A percentile compares a stretch with the other conserved stretches of the same genome.
These are phyloP conservation scores for Zele albiditarsus DNA, from an alignment of 2,888 invertebrate genomes.

Conservation along the genomic window DNA sequence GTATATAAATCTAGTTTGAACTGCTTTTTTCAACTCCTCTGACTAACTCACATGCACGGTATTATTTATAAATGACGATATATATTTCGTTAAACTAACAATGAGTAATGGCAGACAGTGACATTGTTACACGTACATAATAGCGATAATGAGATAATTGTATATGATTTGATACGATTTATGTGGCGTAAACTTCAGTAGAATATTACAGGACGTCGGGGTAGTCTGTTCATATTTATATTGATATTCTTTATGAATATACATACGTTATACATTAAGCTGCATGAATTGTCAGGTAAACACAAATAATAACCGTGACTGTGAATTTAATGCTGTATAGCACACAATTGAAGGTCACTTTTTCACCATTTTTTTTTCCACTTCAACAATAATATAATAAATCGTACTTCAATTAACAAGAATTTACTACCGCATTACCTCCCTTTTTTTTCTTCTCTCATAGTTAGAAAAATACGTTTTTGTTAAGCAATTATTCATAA, in stretches of 20 bases:
- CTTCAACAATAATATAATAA: neutral
- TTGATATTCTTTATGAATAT: neutral
- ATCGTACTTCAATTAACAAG: neutral
- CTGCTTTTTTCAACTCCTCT: neutral
- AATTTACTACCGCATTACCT: neutral
- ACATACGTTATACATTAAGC: neutral
- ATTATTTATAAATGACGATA: neutral
- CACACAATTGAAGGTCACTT: neutral
- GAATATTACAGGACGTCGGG: neutral
- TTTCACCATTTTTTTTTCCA: neutral
- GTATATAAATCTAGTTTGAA: neutral
- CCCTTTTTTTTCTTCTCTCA: neutral
- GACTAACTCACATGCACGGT: neutral
- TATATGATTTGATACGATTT: neutral
- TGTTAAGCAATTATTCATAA: too few relatives aligned
- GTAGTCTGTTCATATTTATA: neutral
- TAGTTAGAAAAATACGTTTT: too few relatives aligned
- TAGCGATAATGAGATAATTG: neutral
- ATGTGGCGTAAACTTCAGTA: neutral
- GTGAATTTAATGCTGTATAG: neutral
- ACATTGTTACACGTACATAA: neutral
- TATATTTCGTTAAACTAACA: neutral
- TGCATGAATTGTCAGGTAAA: neutral
- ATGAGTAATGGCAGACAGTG: neutral
- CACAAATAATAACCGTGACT: neutral